Percentiles rank a stretch among this genome's conserved stretches.
Conservation (phyloP, 2,888 invertebrate genomes). For the Quadriops clusia region DNA sequence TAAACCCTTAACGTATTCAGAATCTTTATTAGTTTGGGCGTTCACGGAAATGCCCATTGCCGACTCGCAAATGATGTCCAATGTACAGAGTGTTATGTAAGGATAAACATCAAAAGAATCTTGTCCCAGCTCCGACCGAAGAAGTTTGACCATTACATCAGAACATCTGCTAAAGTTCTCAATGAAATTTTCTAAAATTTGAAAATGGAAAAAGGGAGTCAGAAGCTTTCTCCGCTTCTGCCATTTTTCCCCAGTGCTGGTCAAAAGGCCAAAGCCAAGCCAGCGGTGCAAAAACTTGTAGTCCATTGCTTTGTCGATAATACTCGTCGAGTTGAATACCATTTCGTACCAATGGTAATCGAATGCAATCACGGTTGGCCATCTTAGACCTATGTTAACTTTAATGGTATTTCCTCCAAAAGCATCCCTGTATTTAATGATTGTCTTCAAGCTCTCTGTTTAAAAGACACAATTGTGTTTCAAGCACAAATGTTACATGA, state of each 20-base stretch:
- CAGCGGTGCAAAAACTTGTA: slow-evolving; percentile 29
- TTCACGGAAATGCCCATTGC: slow-evolving; percentile 68
- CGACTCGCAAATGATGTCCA: slow-evolving; percentile 12
- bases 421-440: too few species aligned
- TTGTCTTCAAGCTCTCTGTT: too few species aligned
- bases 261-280: slow-evolving; percentile 32
- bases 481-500: too few species aligned
- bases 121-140: slow-evolving; percentile 33
- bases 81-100: slow-evolving; percentile 10
- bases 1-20: slow-evolving; percentile 59
- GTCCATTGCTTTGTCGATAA: slow-evolving; percentile 27
- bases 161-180: slow-evolving; percentile 5
- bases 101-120: slow-evolving; percentile 29
- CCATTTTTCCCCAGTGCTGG: slow-evolving; percentile 26
- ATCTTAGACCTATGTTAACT: too few species aligned
- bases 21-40: slow-evolving; percentile 54
- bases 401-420: too few species aligned
- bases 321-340: slow-evolving; percentile 20
- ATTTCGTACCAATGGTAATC: too few species aligned
- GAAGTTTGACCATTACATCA: too few species aligned
- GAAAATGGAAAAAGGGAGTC: slow-evolving; percentile 9
- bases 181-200: slow-evolving; percentile 7
- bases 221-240: slow-evolving; percentile 5
- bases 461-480: too few species aligned
- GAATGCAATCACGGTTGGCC: too few species aligned